Base-by-base conservation (phyloP, 35 echinoderm and acorn worm species). In the Heliocidaris tuberculata region DNA sequence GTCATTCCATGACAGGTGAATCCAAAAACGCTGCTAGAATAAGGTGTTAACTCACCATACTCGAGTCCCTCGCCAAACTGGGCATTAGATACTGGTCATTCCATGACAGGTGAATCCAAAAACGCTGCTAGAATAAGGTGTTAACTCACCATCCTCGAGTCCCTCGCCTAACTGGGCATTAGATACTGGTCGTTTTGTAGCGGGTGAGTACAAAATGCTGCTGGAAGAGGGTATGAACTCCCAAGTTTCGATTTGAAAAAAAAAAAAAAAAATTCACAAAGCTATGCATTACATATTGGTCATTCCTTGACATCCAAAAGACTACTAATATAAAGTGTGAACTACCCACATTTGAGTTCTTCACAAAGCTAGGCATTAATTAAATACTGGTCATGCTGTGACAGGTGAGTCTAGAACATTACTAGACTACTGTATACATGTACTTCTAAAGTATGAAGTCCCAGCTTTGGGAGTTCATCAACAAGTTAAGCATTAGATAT, bases 71-170 rank as follows among this genome's bases (percentile, higher is more conserved):
- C n/a, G n/a, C n/a, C n/a, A n/a, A n/a, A n/a, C n/a, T 99, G 13
- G 98, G 98, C 32, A 95, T 97, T 32, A 94, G 93, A 30, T 99
- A 97, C 85, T 99, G 95, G 95, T 96, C 98, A 85, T 99, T 99
- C 59, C 98, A 99, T 95, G 98, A 99, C 95, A 97, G 97, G 96
- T 98, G 32, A 56, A 59, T 31, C 17, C 29, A 90, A 89, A n/a
- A 30, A 86, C 11, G 85, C 31, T 92, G 2, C 10, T 49, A 24
- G 13, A 29, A 11, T 47, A 27, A 92, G 2, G 35, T 49, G 4
- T 92, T 7, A 92, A 47, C 90, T 32, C 13, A 8, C 85, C 31
- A 86, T n/a, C n/a, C n/a, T 5, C 85, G 94, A 99, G 32, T 96
- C 97, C 59, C 94, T 97, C 78, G 93, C 85, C 30, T 95, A 99